A percentile compares a stretch with the other conserved stretches of the same genome.
These are phyloP conservation scores for Rhopalosiphum maidis DNA, from an alignment of 1,140 invertebrate species.

Conservation along the genomic window DNA sequence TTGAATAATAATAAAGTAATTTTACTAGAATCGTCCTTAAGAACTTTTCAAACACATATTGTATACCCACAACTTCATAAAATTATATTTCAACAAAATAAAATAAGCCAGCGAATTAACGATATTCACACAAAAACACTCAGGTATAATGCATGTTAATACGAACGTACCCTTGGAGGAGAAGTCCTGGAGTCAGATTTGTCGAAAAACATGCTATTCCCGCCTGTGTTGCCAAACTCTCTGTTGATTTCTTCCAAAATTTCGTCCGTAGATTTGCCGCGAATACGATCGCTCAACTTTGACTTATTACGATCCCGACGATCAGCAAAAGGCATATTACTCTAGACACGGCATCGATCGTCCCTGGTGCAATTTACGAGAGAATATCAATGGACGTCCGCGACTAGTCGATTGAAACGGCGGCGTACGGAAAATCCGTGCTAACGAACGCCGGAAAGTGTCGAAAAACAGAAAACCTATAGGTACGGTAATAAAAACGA, in stretches of 20 bases:
- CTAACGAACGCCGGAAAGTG: background rate
- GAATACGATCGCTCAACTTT: conserved; percentile 60
- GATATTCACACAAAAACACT: background rate
- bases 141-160: background rate
- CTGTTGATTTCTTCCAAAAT: conserved; percentile 60
- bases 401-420: background rate
- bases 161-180: conserved; percentile 55
- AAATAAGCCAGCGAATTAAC: background rate
- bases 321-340: conserved; percentile 60
- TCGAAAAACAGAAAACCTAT: background rate
- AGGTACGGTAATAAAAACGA: background rate
- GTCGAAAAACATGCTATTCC: conserved; percentile 60
- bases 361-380: background rate
- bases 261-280: conserved; percentile 60
- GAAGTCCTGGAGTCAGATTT: conserved; percentile 36
- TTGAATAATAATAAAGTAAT: too few species aligned
- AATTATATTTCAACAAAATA: background rate
- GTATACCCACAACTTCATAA: background rate
- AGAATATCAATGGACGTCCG: background rate
- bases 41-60: background rate
- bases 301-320: conserved; percentile 60
- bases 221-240: conserved; percentile 55
- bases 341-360: conserved; percentile 15
- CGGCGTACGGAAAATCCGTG: background rate
- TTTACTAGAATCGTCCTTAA: background rate